Conservation (phyloP, 1,140 invertebrate species). For the Drosophila simulans region DNA sequence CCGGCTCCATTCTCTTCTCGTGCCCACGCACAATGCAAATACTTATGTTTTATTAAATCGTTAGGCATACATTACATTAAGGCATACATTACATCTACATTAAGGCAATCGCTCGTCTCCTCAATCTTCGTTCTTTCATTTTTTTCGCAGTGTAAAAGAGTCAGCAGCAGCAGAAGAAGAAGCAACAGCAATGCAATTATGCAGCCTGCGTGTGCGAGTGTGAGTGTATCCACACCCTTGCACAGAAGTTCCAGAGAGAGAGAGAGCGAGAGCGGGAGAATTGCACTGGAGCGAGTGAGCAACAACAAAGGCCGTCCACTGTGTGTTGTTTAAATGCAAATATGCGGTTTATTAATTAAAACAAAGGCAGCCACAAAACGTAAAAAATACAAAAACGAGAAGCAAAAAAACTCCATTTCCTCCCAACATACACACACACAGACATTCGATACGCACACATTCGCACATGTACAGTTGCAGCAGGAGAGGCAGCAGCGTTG, state of each 20-base stretch:
- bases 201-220: constrained; percentile 52
- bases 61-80: too few species aligned
- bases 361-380: constrained; percentile 57
- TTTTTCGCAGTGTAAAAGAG: constrained; percentile 65
- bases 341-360: constrained; percentile 83
- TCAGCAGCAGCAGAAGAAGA: constrained; percentile 14
- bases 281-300: constrained; percentile 64
- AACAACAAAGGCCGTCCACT: constrained; percentile 67
- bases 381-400: constrained; percentile 34
- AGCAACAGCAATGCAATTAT: constrained; percentile 70
- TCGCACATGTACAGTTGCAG: constrained; percentile 64
- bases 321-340: constrained; percentile 74
- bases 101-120: constrained; percentile 47
- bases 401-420: constrained; percentile 64
- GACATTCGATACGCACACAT: constrained; percentile 21
- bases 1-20: constrained; percentile 4
- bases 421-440: constrained; percentile 28
- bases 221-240: constrained; percentile 73
- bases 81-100: too few species aligned
- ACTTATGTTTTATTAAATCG: constrained; percentile 82
- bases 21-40: constrained; percentile 77
- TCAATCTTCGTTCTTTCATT: constrained; percentile 11
- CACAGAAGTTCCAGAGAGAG: constrained; percentile 24
- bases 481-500: constrained; percentile 48
- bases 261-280: constrained; percentile 22